Evolutionary conservation across 2,113 vertebrate genomes (phyloP).

Genomic region (Seriola dumerili): DNA sequence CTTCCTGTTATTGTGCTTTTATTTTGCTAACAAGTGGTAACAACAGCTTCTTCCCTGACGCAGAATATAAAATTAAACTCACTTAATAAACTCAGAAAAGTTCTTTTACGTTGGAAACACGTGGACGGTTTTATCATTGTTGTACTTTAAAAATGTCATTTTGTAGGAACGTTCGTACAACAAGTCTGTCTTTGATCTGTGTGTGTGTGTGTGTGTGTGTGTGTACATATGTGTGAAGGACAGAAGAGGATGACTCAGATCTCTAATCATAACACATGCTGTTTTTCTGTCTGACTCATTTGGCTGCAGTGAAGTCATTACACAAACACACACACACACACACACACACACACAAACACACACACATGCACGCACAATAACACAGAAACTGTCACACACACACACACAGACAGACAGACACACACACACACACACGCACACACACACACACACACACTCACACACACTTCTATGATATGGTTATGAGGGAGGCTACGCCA

Average conservation of each 20-base stretch:
- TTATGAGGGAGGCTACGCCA: conserved; percentile 86
- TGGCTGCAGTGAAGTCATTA: conserved; percentile 59
- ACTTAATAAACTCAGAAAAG: too few relatives aligned
- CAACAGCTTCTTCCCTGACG: too few relatives aligned
- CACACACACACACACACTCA: conserved; percentile 77
- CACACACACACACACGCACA: neutral
- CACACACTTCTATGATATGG: conserved; percentile 59
- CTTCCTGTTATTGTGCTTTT: too few relatives aligned
- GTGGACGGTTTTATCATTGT: too few relatives aligned
- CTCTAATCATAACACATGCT: conserved; percentile 60
- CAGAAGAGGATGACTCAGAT: conserved; percentile 52
- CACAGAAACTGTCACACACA: conserved; percentile 61
- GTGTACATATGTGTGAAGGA: conserved; percentile 13
- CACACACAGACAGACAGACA: conserved; percentile 18
- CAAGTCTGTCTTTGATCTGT: neutral
- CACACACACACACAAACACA: conserved; percentile 29
- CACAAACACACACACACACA: conserved; percentile 86
- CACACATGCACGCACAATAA: conserved; percentile 76
- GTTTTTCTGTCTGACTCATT: conserved; percentile 57
- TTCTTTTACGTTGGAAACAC: too few relatives aligned
- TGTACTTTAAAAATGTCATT: neutral
- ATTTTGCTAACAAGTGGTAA: too few relatives aligned
- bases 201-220: neutral
- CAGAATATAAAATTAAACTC: too few relatives aligned
- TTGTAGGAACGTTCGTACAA: neutral